A percentile compares a stretch with the other conserved stretches of the same genome.
Conservation (phyloP, 2,888 invertebrate genomes). For the Clunio marinus region DNA sequence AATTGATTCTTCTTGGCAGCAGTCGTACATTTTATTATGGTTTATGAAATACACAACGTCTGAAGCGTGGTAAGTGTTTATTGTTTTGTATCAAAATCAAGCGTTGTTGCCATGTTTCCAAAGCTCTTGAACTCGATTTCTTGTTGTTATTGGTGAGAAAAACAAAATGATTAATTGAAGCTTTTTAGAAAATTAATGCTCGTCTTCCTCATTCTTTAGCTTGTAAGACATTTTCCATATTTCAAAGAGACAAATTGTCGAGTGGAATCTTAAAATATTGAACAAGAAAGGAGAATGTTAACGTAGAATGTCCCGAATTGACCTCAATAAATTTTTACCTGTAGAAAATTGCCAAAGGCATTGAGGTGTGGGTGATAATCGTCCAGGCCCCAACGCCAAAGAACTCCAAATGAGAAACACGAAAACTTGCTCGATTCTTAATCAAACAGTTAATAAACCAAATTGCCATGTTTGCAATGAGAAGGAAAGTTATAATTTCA, state of each 20-base stretch:
- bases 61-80: no score
- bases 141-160: no score
- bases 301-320: not conserved
- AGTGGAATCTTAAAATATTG: constrained; percentile 67
- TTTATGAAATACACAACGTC: no score
- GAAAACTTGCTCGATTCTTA: constrained; percentile 75
- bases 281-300: not conserved
- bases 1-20: no score
- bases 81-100: no score
- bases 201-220: constrained; percentile 51
- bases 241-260: constrained; percentile 86
- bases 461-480: constrained; percentile 77
- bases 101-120: no score
- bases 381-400: constrained; percentile 89
- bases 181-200: no score
- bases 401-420: constrained; percentile 75
- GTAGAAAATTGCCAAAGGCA: constrained; percentile 86
- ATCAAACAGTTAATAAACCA: constrained; percentile 84
- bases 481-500: constrained; percentile 77
- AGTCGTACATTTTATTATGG: no score
- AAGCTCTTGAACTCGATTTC: no score
- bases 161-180: no score
- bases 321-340: constrained; percentile 41
- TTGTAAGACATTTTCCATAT: constrained; percentile 90
- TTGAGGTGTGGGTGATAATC: constrained; percentile 82